A percentile compares a stretch with the other conserved stretches of the same genome.
Conservation (phyloP, 2,888 invertebrate genomes). For the Rotaria sp. region DNA sequence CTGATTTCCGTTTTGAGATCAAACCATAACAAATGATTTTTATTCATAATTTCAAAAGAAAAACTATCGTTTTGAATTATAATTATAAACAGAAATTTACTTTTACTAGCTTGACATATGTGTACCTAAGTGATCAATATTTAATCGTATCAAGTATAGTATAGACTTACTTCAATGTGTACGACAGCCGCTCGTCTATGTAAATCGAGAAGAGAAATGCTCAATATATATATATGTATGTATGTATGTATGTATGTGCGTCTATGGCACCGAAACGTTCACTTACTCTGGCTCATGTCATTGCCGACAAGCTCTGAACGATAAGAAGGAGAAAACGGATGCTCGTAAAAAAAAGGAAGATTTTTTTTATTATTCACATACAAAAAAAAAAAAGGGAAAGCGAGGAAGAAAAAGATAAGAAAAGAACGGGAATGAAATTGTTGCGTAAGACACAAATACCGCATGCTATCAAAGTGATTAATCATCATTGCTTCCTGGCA, state of each 20-base stretch:
- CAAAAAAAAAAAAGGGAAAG: background rate
- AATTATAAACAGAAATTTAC: background rate
- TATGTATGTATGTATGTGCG: too few relatives aligned
- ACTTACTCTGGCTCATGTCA: background rate
- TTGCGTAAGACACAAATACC: background rate
- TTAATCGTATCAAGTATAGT: background rate
- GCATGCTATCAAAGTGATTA: conserved; percentile 10
- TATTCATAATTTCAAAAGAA: background rate
- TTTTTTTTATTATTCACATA: background rate
- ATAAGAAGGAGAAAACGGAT: background rate
- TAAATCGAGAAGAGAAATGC: background rate
- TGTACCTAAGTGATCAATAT: background rate
- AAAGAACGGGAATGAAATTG: background rate
- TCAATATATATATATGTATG: too few relatives aligned
- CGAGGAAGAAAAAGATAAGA: background rate
- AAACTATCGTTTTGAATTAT: background rate
- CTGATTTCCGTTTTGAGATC: background rate
- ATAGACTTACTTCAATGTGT: background rate
- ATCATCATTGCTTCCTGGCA: conserved; percentile 10
- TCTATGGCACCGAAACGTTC: background rate
- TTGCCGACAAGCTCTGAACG: background rate
- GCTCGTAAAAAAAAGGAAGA: background rate
- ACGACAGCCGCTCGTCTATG: background rate
- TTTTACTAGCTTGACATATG: background rate
- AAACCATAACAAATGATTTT: background rate